These are phyloP conservation scores for Campodea augens DNA, from an alignment of 1,140 invertebrate species.

Conservation along the genomic window DNA sequence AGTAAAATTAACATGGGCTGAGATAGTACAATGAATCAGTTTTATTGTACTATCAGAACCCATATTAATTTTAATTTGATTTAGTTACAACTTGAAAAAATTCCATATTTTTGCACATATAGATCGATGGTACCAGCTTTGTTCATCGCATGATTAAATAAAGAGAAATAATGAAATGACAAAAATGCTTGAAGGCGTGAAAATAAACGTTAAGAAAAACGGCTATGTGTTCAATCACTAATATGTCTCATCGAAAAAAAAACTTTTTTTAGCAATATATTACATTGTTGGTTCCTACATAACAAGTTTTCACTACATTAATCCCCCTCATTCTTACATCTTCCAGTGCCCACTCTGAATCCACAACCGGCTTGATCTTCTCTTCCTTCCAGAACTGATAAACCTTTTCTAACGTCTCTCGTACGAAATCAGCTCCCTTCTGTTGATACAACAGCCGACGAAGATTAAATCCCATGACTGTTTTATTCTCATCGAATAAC, in stretches of 20 bases:
- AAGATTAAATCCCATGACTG: conserved; percentile 59
- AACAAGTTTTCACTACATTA: not conserved
- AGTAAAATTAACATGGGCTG: too few relatives aligned
- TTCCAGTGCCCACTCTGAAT: conserved; percentile 70
- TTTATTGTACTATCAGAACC: too few relatives aligned
- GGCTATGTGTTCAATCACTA: too few relatives aligned
- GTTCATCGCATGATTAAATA: too few relatives aligned
- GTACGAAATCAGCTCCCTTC: conserved; percentile 45
- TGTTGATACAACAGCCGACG: conserved; percentile 66
- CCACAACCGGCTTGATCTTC: conserved; percentile 58
- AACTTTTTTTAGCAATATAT: not conserved
- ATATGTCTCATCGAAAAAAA: not conserved
- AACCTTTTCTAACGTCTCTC: conserved; percentile 44
- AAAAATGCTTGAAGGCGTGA: too few relatives aligned
- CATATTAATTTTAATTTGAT: too few relatives aligned
- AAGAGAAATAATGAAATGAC: too few relatives aligned
- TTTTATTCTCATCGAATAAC: conserved; percentile 75
- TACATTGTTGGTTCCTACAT: not conserved
- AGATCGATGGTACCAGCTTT: too few relatives aligned
- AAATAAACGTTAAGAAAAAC: too few relatives aligned
- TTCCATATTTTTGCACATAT: too few relatives aligned
- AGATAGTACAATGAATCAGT: too few relatives aligned
- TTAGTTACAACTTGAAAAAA: too few relatives aligned
- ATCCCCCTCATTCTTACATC: conserved; percentile 37
- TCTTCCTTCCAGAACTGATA: conserved; percentile 53